Conservation (phyloP, 2,113 vertebrate species). For the Chionomys nivalis region DNA sequence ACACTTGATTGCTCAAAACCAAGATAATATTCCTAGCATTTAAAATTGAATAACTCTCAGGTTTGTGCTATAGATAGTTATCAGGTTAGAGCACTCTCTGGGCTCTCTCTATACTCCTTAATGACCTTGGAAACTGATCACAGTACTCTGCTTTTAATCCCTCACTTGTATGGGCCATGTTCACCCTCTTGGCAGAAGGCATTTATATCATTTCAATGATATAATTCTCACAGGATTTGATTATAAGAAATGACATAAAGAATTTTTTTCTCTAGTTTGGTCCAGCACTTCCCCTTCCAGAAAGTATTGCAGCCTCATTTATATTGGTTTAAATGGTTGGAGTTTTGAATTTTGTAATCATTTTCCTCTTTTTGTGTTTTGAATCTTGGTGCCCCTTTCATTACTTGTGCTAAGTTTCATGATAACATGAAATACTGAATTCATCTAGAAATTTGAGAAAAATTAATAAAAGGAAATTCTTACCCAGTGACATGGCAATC, state of each 20-base stretch:
- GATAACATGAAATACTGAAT: constrained; percentile 1
- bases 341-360: neutral
- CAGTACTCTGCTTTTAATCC: neutral
- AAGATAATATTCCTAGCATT: neutral
- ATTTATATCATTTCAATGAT: constrained; percentile 5
- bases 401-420: neutral
- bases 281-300: neutral
- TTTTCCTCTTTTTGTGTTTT: neutral
- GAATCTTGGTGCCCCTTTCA: neutral
- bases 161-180: neutral
- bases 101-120: neutral
- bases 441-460: neutral
- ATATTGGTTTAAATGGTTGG: neutral
- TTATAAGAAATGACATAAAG: neutral
- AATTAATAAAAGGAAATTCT: constrained; percentile 2
- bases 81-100: neutral
- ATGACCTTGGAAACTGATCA: neutral
- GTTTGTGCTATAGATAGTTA: neutral
- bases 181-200: neutral
- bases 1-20: neutral
- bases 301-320: neutral
- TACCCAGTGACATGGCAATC: neutral
- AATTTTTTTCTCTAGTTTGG: neutral
- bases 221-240: neutral
- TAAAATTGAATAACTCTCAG: neutral